Conservation (phyloP, 2,113 vertebrate species). For the Oophaga pumilio region DNA sequence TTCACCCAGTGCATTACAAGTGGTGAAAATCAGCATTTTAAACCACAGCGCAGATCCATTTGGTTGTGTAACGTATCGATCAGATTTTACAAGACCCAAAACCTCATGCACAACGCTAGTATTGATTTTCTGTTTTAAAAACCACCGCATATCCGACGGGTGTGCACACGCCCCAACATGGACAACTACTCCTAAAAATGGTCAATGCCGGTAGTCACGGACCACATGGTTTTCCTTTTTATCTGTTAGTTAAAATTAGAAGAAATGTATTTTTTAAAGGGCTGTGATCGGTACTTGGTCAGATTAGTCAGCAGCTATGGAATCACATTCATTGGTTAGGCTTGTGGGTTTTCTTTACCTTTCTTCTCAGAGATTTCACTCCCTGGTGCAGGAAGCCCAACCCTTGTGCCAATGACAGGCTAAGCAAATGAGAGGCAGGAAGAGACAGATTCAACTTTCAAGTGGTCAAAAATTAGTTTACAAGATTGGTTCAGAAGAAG, state of each 20-base stretch:
- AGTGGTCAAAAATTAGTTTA: too few relatives aligned
- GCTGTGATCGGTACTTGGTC: background rate
- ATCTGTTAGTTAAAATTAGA: background rate
- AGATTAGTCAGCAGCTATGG: background rate
- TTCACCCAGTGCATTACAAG: too few relatives aligned
- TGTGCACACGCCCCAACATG: too few relatives aligned
- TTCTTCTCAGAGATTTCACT: background rate
- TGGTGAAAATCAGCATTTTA: too few relatives aligned
- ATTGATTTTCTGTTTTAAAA: too few relatives aligned
- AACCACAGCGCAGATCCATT: too few relatives aligned
- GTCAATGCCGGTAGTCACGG: background rate
- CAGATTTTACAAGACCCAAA: too few relatives aligned
- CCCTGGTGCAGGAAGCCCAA: background rate
- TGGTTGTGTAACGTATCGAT: too few relatives aligned
- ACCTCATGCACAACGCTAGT: too few relatives aligned
- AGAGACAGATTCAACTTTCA: background rate
- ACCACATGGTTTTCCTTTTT: background rate
- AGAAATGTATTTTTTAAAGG: background rate
- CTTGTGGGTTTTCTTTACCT: slow-evolving; percentile 9
- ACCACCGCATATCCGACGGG: too few relatives aligned
- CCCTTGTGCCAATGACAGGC: slow-evolving; percentile 9
- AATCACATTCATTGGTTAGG: background rate
- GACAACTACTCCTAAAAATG: background rate
- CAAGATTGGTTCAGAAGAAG: too few relatives aligned
- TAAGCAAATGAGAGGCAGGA: slow-evolving; percentile 12